These are phyloP conservation scores for Drosophila arizonae DNA, from an alignment of 1,140 invertebrate species.

Conservation along the genomic window DNA sequence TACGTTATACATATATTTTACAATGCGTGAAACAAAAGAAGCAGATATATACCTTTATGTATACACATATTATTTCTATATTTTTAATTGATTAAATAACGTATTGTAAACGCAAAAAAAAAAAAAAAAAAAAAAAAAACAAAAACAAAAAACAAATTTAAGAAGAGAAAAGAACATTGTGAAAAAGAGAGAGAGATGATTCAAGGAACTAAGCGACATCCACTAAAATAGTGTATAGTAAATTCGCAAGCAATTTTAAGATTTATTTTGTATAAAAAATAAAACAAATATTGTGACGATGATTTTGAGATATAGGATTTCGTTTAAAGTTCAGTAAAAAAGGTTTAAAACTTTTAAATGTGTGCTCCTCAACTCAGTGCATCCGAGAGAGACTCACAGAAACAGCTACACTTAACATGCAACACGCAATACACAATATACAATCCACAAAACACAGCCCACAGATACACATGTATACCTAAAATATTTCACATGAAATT, in stretches of 20 bases:
- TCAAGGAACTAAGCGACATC: slow-evolving; percentile 77
- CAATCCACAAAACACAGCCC: slow-evolving; percentile 37
- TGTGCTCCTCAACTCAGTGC: slow-evolving; percentile 50
- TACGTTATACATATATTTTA: slow-evolving; percentile 78
- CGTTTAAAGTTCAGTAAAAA: slow-evolving; percentile 54
- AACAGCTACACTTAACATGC: slow-evolving; percentile 26
- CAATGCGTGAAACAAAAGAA: slow-evolving; percentile 52
- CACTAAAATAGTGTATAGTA: slow-evolving; percentile 74
- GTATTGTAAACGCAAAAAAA: slow-evolving; percentile 53
- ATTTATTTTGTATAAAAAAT: slow-evolving; percentile 55
- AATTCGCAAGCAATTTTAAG: slow-evolving; percentile 73
- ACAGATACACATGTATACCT: slow-evolving; percentile 56
- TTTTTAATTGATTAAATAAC: slow-evolving; percentile 63
- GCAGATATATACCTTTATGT: slow-evolving; percentile 73
- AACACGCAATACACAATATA: slow-evolving; percentile 37
- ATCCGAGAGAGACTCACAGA: slow-evolving; percentile 27
- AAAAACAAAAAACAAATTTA: no score
- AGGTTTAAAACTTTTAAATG: slow-evolving; percentile 53
- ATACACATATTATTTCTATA: slow-evolving; percentile 72
- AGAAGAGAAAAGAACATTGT: slow-evolving; percentile 6
- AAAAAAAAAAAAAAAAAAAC: slow-evolving; percentile 40
- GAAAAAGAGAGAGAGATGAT: slow-evolving; percentile 47
- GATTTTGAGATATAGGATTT: slow-evolving; percentile 35
- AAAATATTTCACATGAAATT: slow-evolving; percentile 76
- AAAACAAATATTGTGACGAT: slow-evolving; percentile 17